These are phyloP conservation scores for Chaetodon trifasciatus DNA, from an alignment of 2,797 vertebrate species.

Conservation along the genomic window DNA sequence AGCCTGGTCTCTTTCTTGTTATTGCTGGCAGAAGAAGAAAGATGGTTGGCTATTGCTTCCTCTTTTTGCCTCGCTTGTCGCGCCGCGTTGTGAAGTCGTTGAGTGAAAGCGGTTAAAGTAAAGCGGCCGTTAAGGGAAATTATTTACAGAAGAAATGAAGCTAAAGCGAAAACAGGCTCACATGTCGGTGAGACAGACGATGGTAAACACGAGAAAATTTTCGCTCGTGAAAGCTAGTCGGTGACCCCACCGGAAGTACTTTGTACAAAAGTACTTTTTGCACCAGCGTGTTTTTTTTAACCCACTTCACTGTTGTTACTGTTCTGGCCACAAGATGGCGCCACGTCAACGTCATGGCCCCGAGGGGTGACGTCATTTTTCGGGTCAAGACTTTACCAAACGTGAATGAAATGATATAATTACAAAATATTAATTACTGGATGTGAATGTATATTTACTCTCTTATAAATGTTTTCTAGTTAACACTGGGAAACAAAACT, in stretches of 20 bases:
- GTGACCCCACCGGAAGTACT: constrained; percentile 90
- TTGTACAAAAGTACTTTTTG: constrained; percentile 83
- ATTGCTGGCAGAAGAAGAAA: constrained; percentile 89
- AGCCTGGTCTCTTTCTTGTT: constrained; percentile 87
- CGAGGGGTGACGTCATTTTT: neutral
- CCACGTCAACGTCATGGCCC: neutral
- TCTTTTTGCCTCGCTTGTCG: constrained; percentile 77
- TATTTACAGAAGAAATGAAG: constrained; percentile 26
- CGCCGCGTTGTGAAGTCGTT: constrained; percentile 62
- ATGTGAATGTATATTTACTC: neutral
- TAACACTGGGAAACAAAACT: neutral
- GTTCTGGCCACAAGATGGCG: constrained; percentile 67
- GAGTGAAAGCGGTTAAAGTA: neutral
- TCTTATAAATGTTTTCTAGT: neutral
- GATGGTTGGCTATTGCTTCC: constrained; percentile 90
- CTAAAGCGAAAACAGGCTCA: neutral
- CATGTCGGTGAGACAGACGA: neutral
- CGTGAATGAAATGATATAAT: neutral
- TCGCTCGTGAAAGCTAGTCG: constrained; percentile 63
- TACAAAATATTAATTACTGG: neutral
- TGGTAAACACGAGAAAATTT: constrained; percentile 45
- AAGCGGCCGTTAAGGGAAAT: constrained; percentile 14
- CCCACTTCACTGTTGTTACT: neutral
- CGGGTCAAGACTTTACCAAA: neutral
- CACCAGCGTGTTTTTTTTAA: constrained; percentile 66